Evolutionary conservation across 2,888 invertebrate genomes (phyloP), one percentile per base, ranked within the genome.

Genomic region (Itoplectis maculator): DNA sequence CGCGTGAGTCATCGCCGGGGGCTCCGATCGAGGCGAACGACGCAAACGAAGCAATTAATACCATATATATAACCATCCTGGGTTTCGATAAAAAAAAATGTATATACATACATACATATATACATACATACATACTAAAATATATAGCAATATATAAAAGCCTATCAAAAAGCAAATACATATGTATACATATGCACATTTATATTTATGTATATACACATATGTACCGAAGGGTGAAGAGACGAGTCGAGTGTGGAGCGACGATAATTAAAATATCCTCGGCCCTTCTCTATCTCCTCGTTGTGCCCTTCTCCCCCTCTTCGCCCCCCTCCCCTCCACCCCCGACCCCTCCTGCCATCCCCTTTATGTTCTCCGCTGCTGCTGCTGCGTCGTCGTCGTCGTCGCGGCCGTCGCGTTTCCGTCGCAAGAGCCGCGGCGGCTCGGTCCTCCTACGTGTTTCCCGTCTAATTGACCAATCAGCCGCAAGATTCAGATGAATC

Each of bases 391-490:
- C 61, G 80, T 82, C 80, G 69, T 51, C 29, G 61, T 61, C 37
- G 37, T 37, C 59, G 81, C 66, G 81, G 51, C 75, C 75, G 82
- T 82, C 80, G n/a, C n/a, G 72, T 83, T 75, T 73, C 59, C 81
- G 85, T 81, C n/a, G 84, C 86, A 88, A 88, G 88, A 88, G 89
- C 87, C n/a, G n/a, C n/a, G n/a, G n/a, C n/a, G n/a, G n/a, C n/a
- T n/a, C n/a, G 89, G 88, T 5, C 82, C 82, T 88, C 86, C 88
- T 92, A 92, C 92, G 92, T 92, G 92, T 91, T 92, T 92, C 88
- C 87, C 86, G 88, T 89, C 89, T 92, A 92, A 92, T 92, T 92
- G 92, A 92, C 92, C 92, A 92, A 92, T 92, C 92, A 92, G 88
- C 90, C 87, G 88, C 89, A 89, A 91, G 90, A 91, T 91, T 91